Evolutionary conservation across 2,888 invertebrate species (phyloP).

Genomic region (Lasioglossum lativentre): DNA sequence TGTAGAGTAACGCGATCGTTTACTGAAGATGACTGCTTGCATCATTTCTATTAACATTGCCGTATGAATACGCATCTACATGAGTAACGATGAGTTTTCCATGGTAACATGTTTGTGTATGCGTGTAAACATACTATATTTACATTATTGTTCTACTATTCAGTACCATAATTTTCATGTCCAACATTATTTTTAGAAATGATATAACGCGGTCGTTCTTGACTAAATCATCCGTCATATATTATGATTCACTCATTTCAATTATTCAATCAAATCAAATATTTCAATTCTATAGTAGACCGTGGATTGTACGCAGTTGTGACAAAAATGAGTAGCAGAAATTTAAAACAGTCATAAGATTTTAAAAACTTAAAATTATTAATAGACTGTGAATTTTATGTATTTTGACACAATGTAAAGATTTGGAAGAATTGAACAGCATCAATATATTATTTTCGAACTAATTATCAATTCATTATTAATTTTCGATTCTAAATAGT

Average conservation of each 20-base stretch:
- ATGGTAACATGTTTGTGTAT: background rate
- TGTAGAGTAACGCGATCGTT: background rate
- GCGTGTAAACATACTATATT: background rate
- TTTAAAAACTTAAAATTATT: too few relatives aligned
- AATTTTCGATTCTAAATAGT: too few relatives aligned
- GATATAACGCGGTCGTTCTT: background rate
- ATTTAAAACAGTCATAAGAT: too few relatives aligned
- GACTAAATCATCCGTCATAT: background rate
- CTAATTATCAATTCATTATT: too few relatives aligned
- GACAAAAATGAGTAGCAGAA: background rate
- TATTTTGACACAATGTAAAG: background rate
- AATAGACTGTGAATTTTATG: background rate
- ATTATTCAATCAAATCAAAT: background rate
- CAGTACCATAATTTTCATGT: background rate
- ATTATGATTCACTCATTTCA: background rate
- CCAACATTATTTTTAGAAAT: slow-evolving; percentile 7
- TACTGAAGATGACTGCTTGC: slow-evolving; percentile 3
- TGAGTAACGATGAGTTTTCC: background rate
- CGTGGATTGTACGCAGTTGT: background rate
- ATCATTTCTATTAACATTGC: slow-evolving; percentile 34
- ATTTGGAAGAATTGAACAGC: too few relatives aligned
- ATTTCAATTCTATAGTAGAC: background rate
- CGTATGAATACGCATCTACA: slow-evolving; percentile 9
- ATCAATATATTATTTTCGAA: background rate
- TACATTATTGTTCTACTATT: background rate